A percentile compares a stretch with the other conserved stretches of the same genome.
Evolutionary conservation across 2,888 invertebrate genomes (phyloP).

Genomic region (Deilephila elpenor): DNA sequence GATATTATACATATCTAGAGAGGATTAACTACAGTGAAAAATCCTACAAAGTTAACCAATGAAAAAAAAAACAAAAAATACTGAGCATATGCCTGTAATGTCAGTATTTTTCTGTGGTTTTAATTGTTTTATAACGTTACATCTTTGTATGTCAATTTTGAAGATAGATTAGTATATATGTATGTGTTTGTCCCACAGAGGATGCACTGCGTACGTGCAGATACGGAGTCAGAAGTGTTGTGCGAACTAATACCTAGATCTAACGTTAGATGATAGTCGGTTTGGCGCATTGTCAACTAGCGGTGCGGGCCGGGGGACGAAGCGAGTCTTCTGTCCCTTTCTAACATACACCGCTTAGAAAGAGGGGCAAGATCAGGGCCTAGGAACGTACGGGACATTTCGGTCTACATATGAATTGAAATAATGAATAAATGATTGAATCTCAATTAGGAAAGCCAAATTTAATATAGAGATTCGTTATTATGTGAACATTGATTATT

Average conservation of each 20-base stretch:
- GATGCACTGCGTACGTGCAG: constrained; percentile 62
- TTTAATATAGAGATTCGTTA: too few relatives aligned
- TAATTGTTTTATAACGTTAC: too few relatives aligned
- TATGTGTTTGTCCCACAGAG: constrained; percentile 50
- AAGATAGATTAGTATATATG: background rate
- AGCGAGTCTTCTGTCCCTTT: constrained; percentile 18
- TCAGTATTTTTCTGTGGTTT: too few relatives aligned
- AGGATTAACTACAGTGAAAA: too few relatives aligned
- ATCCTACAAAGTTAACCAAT: too few relatives aligned
- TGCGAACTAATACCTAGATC: constrained; percentile 60
- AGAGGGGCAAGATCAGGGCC: background rate
- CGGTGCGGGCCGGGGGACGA: constrained; percentile 32
- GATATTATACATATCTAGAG: too few relatives aligned
- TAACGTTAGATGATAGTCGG: constrained; percentile 55
- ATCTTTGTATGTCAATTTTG: too few relatives aligned
- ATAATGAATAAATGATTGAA: background rate
- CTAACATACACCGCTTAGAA: background rate
- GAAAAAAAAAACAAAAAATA: too few relatives aligned
- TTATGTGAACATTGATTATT: too few relatives aligned
- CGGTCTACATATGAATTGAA: background rate
- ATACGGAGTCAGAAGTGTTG: constrained; percentile 60
- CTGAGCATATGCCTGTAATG: too few relatives aligned
- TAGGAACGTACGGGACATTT: background rate
- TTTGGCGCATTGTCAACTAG: constrained; percentile 74
- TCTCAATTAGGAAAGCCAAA: background rate